Evolutionary conservation across 2,888 invertebrate species (phyloP).

Genomic region (Hydraecia micacea): DNA sequence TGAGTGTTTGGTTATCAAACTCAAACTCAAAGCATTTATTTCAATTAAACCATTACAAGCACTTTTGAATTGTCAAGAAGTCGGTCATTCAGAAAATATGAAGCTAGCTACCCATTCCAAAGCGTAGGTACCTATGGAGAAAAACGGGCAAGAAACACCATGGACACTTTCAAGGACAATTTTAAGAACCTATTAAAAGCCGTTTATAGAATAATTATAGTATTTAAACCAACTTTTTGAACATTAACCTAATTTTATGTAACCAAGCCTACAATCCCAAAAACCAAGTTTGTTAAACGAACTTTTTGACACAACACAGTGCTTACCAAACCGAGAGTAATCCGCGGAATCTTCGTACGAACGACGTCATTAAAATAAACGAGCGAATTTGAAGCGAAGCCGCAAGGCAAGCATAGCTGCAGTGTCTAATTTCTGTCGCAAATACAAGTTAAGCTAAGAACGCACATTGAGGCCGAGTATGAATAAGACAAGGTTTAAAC

Average conservation of each 20-base stretch:
- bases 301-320: constrained; percentile 57
- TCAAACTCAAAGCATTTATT: background rate
- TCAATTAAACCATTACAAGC: no score
- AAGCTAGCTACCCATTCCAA: no score
- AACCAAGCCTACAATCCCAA: constrained; percentile 16
- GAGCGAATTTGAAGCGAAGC: constrained; percentile 56
- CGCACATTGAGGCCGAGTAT: constrained; percentile 26
- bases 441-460: constrained; percentile 48
- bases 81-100: no score
- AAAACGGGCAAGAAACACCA: no score
- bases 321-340: constrained; percentile 52
- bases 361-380: constrained; percentile 66
- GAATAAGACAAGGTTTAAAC: constrained; percentile 30
- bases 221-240: constrained; percentile 12
- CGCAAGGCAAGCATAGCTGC: constrained; percentile 43
- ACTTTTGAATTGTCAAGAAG: no score
- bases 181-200: background rate
- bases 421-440: constrained; percentile 51
- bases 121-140: no score
- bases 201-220: constrained; percentile 6
- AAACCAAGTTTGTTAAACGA: constrained; percentile 41
- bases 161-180: no score
- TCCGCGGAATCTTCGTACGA: constrained; percentile 53
- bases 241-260: constrained; percentile 26
- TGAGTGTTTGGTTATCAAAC: constrained; percentile 8